Evolutionary conservation across 2,113 vertebrate species (phyloP).

Genomic region (Phasianus colchicus): DNA sequence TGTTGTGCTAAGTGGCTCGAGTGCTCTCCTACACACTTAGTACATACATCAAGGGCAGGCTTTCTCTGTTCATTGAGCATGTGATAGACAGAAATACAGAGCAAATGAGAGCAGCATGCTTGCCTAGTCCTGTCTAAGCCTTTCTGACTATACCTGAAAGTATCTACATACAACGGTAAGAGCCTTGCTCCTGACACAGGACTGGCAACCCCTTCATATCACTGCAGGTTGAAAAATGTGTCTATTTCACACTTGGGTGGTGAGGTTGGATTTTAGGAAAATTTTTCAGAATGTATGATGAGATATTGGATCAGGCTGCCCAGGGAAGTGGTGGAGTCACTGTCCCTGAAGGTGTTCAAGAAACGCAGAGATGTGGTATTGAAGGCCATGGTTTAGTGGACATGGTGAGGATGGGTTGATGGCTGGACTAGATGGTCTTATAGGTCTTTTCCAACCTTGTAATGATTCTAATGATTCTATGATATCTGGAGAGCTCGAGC

Average conservation of each 20-base stretch:
- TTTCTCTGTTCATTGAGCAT: not conserved
- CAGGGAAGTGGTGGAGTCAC: too few species aligned
- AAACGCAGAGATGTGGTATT: too few species aligned
- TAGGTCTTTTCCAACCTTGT: too few species aligned
- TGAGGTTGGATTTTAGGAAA: too few species aligned
- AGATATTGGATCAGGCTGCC: too few species aligned
- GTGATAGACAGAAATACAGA: not conserved
- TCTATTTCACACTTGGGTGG: rapidly evolving
- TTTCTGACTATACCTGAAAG: not conserved
- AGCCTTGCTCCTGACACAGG: not conserved
- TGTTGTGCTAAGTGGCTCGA: not conserved
- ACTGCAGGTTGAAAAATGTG: not conserved
- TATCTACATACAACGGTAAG: not conserved
- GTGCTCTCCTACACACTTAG: not conserved
- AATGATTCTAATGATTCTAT: too few species aligned
- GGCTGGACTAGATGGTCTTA: too few species aligned
- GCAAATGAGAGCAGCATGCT: not conserved
- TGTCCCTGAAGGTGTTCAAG: too few species aligned
- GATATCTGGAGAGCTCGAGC: not conserved
- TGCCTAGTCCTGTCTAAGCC: not conserved
- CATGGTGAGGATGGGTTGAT: too few species aligned
- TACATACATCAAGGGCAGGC: not conserved
- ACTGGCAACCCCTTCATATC: rapidly evolving
- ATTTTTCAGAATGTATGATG: too few species aligned
- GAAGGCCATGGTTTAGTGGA: too few species aligned